Base-by-base conservation (phyloP, 2,113 vertebrate species). In the Ciconia stormi region DNA sequence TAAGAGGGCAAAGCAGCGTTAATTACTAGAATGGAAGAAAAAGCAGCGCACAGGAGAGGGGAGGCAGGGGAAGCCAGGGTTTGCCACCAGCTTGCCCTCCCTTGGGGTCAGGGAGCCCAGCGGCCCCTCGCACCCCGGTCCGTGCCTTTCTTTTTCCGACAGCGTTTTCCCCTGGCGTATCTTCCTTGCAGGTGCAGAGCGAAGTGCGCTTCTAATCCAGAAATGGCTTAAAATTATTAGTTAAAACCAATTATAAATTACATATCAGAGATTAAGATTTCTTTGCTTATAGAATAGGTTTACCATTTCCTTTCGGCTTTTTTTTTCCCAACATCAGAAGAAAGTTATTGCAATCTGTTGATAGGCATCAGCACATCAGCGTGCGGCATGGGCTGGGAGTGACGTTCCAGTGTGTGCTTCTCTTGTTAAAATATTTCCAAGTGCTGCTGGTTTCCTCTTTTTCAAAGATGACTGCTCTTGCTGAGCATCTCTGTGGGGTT, bases 341-440 rank as follows among this genome's bases (percentile, higher is more conserved):
- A 25, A 80, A 84, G 10, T 61, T 88, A 20, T 4, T 89, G 71
- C 67, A 53, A 36, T 50, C 76, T 84, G 47, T 67, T 50, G 84
- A n/a, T 46, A 56, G 29, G 58, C 52, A 66, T 55, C 77, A 62
- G 81, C 65, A 42, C 52, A 27, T 56, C 49, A 61, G 38, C 29
- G 30, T 2, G 9, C 49, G 56, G 38, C 29, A 34, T 2, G 9
- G 55, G 65, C 69, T 74, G 85, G 70, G 55, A 84, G 22, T 1
- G 3, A 79, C 30, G 36, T 25, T 85, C 87, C 50, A 81, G 11
- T 13, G 30, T 29, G 62, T 29, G 32, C 47, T 86, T 80, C 40
- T 82, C 72, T 46, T 27, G 58, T 83, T 87, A 67, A 82, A 93
- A 59, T 46, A 36, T 84, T 87, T 74, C 91, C 81, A 82, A 89